Conservation (phyloP, 2,113 vertebrate genomes). For the Cercocebus atys region DNA sequence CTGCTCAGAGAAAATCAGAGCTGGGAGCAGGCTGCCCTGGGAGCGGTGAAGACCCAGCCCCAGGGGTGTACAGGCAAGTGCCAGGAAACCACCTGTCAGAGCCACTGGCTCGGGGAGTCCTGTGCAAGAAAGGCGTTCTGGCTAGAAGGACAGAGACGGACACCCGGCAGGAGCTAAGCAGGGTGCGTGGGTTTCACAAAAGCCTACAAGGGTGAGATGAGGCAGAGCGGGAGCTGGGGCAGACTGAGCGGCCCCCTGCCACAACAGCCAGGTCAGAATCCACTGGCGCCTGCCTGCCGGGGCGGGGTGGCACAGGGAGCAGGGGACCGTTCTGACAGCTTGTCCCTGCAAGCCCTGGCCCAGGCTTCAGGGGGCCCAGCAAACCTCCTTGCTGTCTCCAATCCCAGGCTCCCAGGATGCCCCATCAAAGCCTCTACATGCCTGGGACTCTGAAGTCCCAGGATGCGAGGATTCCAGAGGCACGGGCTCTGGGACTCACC, state of each 20-base stretch:
- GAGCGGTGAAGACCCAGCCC: neutral
- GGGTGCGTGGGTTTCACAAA: rapidly evolving
- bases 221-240: neutral
- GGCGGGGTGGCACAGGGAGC: no score
- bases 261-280: neutral
- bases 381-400: neutral
- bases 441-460: neutral
- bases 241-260: neutral
- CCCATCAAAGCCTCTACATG: neutral
- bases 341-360: neutral
- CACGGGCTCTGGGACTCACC: neutral
- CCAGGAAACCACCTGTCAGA: neutral
- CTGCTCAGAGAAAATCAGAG: neutral
- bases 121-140: neutral
- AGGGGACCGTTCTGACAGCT: neutral
- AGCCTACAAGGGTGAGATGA: rapidly evolving
- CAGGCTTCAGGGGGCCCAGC: neutral
- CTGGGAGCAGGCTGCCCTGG: neutral
- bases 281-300: neutral
- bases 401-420: neutral
- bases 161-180: neutral
- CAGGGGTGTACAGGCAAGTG: neutral
- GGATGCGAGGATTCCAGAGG: neutral
- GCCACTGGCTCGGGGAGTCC: neutral
- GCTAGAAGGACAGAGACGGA: neutral